These are phyloP conservation scores for Penaeus vannamei DNA, from an alignment of 1,140 invertebrate species.

Conservation along the genomic window DNA sequence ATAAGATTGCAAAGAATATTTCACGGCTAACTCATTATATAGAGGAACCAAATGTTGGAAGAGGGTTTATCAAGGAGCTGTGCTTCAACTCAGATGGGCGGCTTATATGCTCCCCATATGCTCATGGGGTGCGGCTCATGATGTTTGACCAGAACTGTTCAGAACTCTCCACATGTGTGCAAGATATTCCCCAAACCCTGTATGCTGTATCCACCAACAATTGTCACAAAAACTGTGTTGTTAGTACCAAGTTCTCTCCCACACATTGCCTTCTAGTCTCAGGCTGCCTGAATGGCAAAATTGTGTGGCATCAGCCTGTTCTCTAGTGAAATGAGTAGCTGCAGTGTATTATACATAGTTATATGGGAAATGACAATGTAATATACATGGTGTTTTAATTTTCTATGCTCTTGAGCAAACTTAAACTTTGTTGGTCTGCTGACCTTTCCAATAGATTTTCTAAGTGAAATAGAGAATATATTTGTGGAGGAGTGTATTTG, in stretches of 20 bases:
- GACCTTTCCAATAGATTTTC: too few relatives aligned
- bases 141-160: constrained; percentile 84
- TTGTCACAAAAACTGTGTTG: constrained; percentile 87
- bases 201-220: constrained; percentile 80
- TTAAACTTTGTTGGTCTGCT: constrained; percentile 9
- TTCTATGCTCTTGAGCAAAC: too few relatives aligned
- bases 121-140: constrained; percentile 85
- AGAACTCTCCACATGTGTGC: constrained; percentile 83
- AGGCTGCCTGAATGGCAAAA: constrained; percentile 88
- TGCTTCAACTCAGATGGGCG: constrained; percentile 91
- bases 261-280: constrained; percentile 87
- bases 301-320: constrained; percentile 90
- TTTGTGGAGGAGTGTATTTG: too few relatives aligned
- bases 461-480: too few relatives aligned
- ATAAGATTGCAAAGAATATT: constrained; percentile 80
- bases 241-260: constrained; percentile 92
- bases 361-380: too few relatives aligned
- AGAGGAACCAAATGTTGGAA: constrained; percentile 86
- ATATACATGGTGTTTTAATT: too few relatives aligned
- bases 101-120: constrained; percentile 90
- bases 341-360: not conserved
- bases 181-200: constrained; percentile 72
- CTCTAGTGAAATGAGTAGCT: constrained; percentile 72
- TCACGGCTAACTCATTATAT: constrained; percentile 86
- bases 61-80: constrained; percentile 85